These are phyloP conservation scores for Malacosoma neustria DNA, from an alignment of 2,888 invertebrate genomes.

Conservation along the genomic window DNA sequence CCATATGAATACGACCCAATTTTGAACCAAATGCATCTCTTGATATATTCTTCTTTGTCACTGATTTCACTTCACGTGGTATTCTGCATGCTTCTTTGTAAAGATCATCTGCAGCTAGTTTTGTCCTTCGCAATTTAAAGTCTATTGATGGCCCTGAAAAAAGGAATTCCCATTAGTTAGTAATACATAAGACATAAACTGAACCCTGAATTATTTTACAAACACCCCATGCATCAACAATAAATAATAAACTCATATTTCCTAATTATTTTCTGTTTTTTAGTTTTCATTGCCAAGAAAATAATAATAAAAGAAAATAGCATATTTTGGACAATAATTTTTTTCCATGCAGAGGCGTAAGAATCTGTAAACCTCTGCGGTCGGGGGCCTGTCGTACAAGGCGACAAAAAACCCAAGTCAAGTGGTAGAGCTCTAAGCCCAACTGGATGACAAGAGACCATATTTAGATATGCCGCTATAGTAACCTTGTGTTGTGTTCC, in stretches of 20 bases:
- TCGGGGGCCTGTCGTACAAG: not conserved
- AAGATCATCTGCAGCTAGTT: slow-evolving; percentile 92
- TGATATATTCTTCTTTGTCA: slow-evolving; percentile 93
- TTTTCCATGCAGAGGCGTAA: not conserved
- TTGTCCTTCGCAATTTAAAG: slow-evolving; percentile 88
- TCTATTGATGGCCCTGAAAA: slow-evolving; percentile 89
- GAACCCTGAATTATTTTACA: not conserved
- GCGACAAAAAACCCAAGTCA: not conserved
- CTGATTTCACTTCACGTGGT: slow-evolving; percentile 84
- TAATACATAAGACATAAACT: not conserved
- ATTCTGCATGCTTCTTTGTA: slow-evolving; percentile 87
- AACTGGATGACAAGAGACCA: not conserved
- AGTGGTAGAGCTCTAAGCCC: not conserved
- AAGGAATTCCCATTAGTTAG: slow-evolving; percentile 1
- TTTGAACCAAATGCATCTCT: slow-evolving; percentile 91
- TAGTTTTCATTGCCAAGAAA: too few species aligned
- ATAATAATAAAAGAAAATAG: too few species aligned
- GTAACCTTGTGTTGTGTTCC: not conserved
- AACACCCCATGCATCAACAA: too few species aligned
- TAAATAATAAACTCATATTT: too few species aligned
- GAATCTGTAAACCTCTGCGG: not conserved
- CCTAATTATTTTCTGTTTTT: too few species aligned
- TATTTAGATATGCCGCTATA: not conserved
- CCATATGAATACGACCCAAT: slow-evolving; percentile 94
- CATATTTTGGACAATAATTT: too few species aligned